Conservation (phyloP, 1,140 invertebrate species). For the Hermetia illucens region DNA sequence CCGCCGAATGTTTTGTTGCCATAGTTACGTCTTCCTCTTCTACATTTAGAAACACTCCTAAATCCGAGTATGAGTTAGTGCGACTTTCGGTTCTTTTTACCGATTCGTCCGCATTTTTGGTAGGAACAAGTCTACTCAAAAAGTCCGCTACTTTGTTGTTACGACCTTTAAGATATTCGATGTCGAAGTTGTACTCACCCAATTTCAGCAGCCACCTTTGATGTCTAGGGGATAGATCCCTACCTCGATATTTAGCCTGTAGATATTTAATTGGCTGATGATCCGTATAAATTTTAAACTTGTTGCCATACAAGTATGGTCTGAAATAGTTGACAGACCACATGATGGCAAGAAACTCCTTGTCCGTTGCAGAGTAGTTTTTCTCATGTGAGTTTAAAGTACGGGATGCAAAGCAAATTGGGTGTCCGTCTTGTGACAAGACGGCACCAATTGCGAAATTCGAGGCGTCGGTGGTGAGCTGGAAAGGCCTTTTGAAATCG, state of each 20-base stretch:
- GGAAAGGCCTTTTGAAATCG: conserved; percentile 7
- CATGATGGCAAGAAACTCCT: conserved; percentile 12
- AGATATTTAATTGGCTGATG: conserved; percentile 28
- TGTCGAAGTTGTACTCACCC: not conserved
- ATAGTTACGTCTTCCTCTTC: too few relatives aligned
- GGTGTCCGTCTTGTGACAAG: conserved; percentile 4
- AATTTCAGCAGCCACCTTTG: conserved; percentile 1
- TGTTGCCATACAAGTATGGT: conserved; percentile 28
- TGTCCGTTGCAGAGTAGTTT: not conserved
- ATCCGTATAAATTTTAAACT: conserved; percentile 33
- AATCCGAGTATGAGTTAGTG: too few relatives aligned
- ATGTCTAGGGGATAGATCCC: conserved; percentile 18
- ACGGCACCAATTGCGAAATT: conserved; percentile 8
- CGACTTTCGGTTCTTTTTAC: too few relatives aligned
- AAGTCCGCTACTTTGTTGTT: conserved; percentile 18
- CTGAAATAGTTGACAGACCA: conserved; percentile 28
- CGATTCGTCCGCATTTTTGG: too few relatives aligned
- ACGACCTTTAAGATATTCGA: conserved; percentile 16
- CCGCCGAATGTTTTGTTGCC: too few relatives aligned
- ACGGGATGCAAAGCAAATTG: not conserved
- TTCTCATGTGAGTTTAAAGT: not conserved
- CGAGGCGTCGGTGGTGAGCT: conserved; percentile 6
- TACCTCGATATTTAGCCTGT: conserved; percentile 10
- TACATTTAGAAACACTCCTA: too few relatives aligned
- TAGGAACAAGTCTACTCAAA: too few relatives aligned